Evolutionary conservation across 1,140 invertebrate species (phyloP), one percentile per base, ranked within the genome.

Genomic region (Cepaea nemoralis): DNA sequence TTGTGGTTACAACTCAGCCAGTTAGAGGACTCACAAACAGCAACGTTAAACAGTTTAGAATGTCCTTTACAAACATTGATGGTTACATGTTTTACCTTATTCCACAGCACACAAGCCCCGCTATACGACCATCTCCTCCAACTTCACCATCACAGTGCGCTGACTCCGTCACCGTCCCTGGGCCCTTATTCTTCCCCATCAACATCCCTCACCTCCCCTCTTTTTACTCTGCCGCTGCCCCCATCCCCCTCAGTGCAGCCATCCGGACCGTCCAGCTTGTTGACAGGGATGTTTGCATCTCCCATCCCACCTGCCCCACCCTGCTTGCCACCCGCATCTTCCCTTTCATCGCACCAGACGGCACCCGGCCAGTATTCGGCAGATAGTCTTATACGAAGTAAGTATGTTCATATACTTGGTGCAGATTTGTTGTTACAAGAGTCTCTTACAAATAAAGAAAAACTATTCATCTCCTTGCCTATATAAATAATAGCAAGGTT

Each of bases 241-340:
- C 94, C 24, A 92, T 94, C 39, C 94, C 94, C 31, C 90, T 95
- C 82, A 85, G 84, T 67, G 86, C 69, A 59, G 76, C 80, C 93
- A 88, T 93, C 94, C 22, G 90, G 95, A 79, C 86, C 85, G 39
- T 85, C 55, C 79, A 83, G 73, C 83, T 82, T 79, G 82, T 85
- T 71, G 84, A 84, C 83, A 42, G 86, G 86, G 73, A 91, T 92
- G 88, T 92, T 91, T 81, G 90, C 90, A 77, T 85, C 89, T 45
- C 90, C 90, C 70, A 85, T 90, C 66, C 89, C 89, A 35, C 88
- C 89, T 79, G 86, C 84, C 39, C 87, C 91, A 76, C 86, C 88
- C 40, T 83, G 87, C 14, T 82, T 91, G 73, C 83, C 89, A 50
- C 91, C 93, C 42, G 89, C 91, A 84, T 92, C 92, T 85, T 91